phyloP scores from a whole-genome alignment of 2,797 vertebrate genomes.

The Oryzias sinensis region DNA sequence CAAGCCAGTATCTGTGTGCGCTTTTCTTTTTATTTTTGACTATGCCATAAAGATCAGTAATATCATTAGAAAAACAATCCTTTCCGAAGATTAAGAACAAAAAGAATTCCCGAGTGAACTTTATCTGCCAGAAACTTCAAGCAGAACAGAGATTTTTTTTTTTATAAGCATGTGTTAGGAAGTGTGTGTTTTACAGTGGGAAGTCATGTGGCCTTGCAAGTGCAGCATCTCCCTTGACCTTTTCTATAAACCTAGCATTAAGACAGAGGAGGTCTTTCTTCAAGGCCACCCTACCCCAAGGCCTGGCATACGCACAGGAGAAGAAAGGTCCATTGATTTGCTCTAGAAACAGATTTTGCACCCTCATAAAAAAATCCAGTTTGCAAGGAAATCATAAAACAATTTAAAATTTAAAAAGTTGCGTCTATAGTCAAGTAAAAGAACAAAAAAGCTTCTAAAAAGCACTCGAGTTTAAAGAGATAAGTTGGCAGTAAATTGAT shows the following conservation, averaged over 20 bases:
- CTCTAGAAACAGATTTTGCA: slow-evolving; percentile 28
- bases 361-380: not conserved
- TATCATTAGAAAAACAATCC: too few relatives aligned
- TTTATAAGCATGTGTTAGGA: slow-evolving; percentile 13
- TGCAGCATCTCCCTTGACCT: slow-evolving; percentile 35
- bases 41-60: too few relatives aligned
- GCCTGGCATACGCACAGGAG: slow-evolving; percentile 18
- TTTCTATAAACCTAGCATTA: slow-evolving; percentile 30
- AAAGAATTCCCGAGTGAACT: too few relatives aligned
- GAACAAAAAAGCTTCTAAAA: too few relatives aligned
- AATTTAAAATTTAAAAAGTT: too few relatives aligned
- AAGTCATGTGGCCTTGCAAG: slow-evolving; percentile 58
- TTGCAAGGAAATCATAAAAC: too few relatives aligned
- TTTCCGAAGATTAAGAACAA: too few relatives aligned
- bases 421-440: too few relatives aligned
- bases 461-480: too few relatives aligned
- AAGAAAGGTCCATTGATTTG: not conserved
- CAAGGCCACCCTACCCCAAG: slow-evolving; percentile 8
- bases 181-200: slow-evolving; percentile 34
- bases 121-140: slow-evolving; percentile 1
- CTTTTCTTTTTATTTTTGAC: not conserved
- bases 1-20: not conserved
- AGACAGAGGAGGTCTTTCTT: slow-evolving; percentile 69
- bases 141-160: slow-evolving; percentile 29
- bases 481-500: too few relatives aligned